Conservation (phyloP, 2,888 invertebrate genomes). For the Apodemia duryi region DNA sequence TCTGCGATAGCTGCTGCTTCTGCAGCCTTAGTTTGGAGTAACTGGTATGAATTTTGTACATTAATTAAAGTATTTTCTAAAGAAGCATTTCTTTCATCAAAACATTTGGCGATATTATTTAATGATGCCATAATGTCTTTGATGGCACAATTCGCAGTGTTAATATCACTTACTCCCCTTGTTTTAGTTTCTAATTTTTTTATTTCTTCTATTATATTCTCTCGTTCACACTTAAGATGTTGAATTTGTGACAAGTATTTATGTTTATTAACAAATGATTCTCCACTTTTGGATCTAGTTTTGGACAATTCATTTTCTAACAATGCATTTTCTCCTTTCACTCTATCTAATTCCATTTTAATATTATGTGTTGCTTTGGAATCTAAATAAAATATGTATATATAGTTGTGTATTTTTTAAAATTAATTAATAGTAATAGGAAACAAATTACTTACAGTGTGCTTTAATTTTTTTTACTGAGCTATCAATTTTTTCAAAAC, state of each 20-base stretch:
- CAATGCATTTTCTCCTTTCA: constrained; percentile 47
- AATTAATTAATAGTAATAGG: not conserved
- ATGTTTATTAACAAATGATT: constrained; percentile 43
- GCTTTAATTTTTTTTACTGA: constrained; percentile 57
- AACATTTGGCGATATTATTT: constrained; percentile 46
- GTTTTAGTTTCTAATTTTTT: constrained; percentile 55
- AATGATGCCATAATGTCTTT: constrained; percentile 51
- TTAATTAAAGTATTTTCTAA: constrained; percentile 55
- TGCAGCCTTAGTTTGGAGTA: constrained; percentile 61
- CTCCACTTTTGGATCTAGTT: constrained; percentile 46
- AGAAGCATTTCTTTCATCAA: constrained; percentile 43
- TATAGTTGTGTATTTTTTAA: not conserved
- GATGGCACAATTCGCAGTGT: constrained; percentile 42
- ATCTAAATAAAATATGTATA: constrained; percentile 42
- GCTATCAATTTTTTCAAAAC: constrained; percentile 46
- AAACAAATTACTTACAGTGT: constrained; percentile 50
- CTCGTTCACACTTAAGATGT: constrained; percentile 51
- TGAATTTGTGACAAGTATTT: constrained; percentile 46
- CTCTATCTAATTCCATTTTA: constrained; percentile 57
- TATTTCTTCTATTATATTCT: constrained; percentile 52
- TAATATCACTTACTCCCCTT: constrained; percentile 53
- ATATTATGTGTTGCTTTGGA: constrained; percentile 69
- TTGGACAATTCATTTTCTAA: constrained; percentile 44
- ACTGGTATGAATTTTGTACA: constrained; percentile 59
- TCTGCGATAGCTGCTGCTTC: constrained; percentile 63